Evolutionary conservation across 2,888 invertebrate species (phyloP).

Genomic region (Lepeophtheirus nordmannii): DNA sequence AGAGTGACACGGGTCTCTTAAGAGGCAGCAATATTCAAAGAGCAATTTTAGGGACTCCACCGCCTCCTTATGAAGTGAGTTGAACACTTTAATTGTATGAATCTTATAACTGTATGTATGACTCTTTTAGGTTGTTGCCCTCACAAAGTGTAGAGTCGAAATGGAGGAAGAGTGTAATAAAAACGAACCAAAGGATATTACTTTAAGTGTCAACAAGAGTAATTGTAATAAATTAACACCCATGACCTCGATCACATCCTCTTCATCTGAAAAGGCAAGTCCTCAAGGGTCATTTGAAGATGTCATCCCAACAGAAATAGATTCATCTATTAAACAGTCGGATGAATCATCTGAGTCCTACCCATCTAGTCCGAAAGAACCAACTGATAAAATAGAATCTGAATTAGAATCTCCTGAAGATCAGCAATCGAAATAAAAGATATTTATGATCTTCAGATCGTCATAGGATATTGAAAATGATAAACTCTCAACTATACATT

Average conservation of each 20-base stretch:
- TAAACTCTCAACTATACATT: no score
- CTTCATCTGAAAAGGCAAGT: background rate
- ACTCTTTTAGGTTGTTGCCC: background rate
- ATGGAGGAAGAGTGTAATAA: background rate
- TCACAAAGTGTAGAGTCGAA: background rate
- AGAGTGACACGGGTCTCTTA: background rate
- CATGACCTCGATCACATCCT: background rate
- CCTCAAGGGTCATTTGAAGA: background rate
- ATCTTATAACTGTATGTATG: background rate
- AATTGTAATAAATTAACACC: background rate
- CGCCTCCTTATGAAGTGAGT: conserved; percentile 20
- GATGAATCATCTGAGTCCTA: background rate
- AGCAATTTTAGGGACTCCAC: conserved; percentile 1
- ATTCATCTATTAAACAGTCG: background rate
- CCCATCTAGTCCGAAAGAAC: background rate
- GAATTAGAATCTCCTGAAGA: background rate
- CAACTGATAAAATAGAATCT: background rate
- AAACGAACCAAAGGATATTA: background rate
- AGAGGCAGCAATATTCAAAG: background rate
- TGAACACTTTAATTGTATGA: background rate
- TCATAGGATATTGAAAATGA: no score
- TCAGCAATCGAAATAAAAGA: no score
- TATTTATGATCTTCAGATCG: no score
- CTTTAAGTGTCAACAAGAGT: background rate
- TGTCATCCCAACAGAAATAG: background rate